phyloP scores from a whole-genome alignment of 2,888 invertebrate species.

The Frankliniella fusca region DNA sequence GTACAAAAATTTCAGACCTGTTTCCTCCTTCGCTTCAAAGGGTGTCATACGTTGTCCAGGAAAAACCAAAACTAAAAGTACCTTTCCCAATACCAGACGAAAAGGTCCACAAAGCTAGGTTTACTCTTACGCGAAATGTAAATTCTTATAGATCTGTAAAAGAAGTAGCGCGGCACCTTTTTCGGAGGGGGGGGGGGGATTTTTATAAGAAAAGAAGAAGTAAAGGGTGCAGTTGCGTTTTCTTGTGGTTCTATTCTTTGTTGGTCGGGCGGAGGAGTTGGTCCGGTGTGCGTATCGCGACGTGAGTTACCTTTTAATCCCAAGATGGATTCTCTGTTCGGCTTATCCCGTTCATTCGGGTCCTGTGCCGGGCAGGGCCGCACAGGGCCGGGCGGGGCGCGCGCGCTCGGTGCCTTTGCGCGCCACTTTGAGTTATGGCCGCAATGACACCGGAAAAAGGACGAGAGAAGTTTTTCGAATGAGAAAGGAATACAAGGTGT shows the following conservation, averaged over 20 bases:
- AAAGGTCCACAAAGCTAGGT: too few relatives aligned
- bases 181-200: neutral
- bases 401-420: neutral
- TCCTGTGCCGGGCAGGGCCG: neutral
- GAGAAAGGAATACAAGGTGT: too few relatives aligned
- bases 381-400: neutral
- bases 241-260: neutral
- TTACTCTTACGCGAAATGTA: too few relatives aligned
- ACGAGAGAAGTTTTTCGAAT: neutral
- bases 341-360: neutral
- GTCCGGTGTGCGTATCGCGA: neutral
- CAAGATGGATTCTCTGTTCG: slow-evolving; percentile 14
- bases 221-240: neutral
- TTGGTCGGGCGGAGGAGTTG: neutral
- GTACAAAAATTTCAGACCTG: too few relatives aligned
- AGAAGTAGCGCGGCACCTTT: too few relatives aligned
- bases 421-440: neutral
- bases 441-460: neutral
- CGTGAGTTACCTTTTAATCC: slow-evolving; percentile 16
- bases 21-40: too few relatives aligned
- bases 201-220: neutral
- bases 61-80: too few relatives aligned
- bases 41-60: too few relatives aligned
- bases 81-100: too few relatives aligned
- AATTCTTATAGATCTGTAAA: too few relatives aligned